A percentile compares a stretch with the other conserved stretches of the same genome.
phyloP scores from a whole-genome alignment of 2,888 invertebrate species.

The Frankliniella fusca region DNA sequence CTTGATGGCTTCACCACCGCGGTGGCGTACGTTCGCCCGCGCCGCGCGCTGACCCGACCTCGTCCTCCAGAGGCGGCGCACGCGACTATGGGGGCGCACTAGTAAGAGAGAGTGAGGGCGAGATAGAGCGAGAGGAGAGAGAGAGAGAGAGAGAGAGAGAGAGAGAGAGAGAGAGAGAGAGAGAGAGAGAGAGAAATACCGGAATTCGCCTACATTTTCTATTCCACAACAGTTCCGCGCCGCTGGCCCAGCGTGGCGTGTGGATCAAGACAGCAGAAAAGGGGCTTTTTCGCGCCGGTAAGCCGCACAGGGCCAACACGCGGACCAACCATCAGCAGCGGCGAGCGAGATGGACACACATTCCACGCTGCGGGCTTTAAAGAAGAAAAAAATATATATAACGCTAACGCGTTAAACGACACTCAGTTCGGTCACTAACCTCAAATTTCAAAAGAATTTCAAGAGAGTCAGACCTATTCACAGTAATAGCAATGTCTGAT shows the following conservation, averaged over 20 bases:
- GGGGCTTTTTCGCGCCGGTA: background rate
- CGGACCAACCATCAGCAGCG: background rate
- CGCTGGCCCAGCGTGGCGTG: background rate
- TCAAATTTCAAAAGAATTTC: too few species aligned
- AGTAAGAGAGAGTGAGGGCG: background rate
- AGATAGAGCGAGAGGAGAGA: background rate
- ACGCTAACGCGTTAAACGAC: too few species aligned
- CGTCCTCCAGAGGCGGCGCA: background rate
- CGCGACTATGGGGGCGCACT: too few species aligned
- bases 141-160: background rate
- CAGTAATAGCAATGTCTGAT: too few species aligned
- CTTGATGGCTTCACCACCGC: background rate
- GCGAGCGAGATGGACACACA: too few species aligned
- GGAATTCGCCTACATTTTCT: background rate
- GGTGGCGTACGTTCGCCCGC: background rate
- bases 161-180: constrained; percentile 15
- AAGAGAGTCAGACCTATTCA: too few species aligned
- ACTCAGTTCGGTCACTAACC: too few species aligned
- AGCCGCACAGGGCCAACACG: background rate
- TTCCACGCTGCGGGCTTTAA: background rate
- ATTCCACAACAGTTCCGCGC: too few species aligned
- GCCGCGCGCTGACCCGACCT: background rate
- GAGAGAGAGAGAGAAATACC: background rate
- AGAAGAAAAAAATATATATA: too few species aligned
- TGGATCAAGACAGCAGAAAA: background rate